Evolutionary conservation across 2,888 invertebrate genomes (phyloP).

Genomic region (Sesia apiformis): DNA sequence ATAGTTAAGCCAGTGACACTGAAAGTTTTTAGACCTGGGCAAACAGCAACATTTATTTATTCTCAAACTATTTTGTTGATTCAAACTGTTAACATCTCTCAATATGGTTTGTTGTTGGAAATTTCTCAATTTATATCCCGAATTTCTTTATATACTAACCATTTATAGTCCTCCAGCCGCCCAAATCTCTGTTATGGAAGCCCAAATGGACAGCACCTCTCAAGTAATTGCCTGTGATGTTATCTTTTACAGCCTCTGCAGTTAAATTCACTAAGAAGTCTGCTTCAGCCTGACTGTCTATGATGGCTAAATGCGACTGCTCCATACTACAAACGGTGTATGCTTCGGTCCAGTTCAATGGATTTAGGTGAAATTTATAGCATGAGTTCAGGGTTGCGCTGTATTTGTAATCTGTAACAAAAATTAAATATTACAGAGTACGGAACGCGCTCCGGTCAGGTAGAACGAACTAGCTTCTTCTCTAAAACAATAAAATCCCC

Average conservation of each 20-base stretch:
- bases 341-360: conserved; percentile 45
- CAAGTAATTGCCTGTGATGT: conserved; percentile 19
- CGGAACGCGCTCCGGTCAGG: too few relatives aligned
- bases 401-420: conserved; percentile 36
- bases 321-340: conserved; percentile 37
- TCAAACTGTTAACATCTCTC: too few relatives aligned
- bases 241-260: conserved; percentile 23
- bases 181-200: conserved; percentile 17
- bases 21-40: too few relatives aligned
- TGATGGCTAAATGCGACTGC: conserved; percentile 40
- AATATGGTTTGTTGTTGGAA: too few relatives aligned
- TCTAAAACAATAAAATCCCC: too few relatives aligned
- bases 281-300: conserved; percentile 37
- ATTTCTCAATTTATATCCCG: too few relatives aligned
- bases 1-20: too few relatives aligned
- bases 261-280: conserved; percentile 28
- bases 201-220: conserved; percentile 13
- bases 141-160: conserved; percentile 19
- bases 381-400: conserved; percentile 29
- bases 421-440: background rate
- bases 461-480: too few relatives aligned
- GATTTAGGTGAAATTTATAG: conserved; percentile 45
- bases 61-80: too few relatives aligned
- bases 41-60: too few relatives aligned
- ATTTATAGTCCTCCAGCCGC: conserved; percentile 33